Percentiles rank a stretch among this genome's conserved stretches.
These are phyloP conservation scores for Cacoxenus indagator DNA, from an alignment of 2,888 invertebrate genomes.

Conservation along the genomic window DNA sequence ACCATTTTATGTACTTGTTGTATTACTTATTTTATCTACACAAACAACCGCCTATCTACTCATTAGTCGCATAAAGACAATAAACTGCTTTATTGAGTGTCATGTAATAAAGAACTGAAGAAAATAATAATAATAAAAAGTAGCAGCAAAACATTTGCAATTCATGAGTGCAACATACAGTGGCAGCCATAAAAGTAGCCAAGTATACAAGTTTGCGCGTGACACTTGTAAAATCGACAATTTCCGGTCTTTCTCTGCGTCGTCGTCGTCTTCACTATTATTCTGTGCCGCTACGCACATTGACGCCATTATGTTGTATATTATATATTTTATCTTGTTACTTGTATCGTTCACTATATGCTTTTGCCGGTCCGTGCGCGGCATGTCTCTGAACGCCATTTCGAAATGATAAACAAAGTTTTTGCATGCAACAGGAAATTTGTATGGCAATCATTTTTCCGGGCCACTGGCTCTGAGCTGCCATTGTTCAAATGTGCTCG, in stretches of 20 bases:
- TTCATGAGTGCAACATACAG: not conserved
- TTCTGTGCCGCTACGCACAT: not conserved
- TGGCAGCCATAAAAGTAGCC: not conserved
- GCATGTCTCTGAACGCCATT: not conserved
- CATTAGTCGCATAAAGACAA: not conserved
- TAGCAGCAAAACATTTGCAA: not conserved
- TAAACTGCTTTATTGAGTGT: not conserved
- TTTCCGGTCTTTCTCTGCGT: not conserved
- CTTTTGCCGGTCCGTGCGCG: not conserved
- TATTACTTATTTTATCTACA: not conserved
- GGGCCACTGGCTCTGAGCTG: not conserved
- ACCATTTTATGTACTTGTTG: no score
- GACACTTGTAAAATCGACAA: not conserved
- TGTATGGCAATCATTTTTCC: not conserved
- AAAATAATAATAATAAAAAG: not conserved
- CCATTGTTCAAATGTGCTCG: not conserved
- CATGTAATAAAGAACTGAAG: not conserved
- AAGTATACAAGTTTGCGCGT: not conserved
- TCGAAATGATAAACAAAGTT: constrained; percentile 15
- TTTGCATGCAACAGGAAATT: constrained; percentile 20
- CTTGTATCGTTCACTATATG: not conserved
- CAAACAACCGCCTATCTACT: not conserved
- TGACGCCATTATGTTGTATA: not conserved
- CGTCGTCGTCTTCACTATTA: not conserved
- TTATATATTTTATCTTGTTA: not conserved